Evolutionary conservation across 2,888 invertebrate species (phyloP), one percentile per base, ranked within the genome.

Genomic region (Drosophila borealis): DNA sequence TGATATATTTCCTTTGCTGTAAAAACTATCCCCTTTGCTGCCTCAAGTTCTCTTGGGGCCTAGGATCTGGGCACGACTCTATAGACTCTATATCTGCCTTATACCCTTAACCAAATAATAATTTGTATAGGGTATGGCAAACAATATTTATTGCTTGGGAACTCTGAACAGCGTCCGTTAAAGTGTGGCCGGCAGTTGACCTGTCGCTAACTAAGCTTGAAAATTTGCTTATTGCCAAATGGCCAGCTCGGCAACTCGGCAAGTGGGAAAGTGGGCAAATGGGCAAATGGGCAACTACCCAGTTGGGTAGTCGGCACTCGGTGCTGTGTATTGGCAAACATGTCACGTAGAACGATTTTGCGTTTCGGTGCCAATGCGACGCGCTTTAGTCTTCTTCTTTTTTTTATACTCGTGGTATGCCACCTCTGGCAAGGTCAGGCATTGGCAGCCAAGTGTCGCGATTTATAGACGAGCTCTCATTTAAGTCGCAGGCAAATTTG

Each of bases 381-480:
- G 77, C 55, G 77, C 61, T 68, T 70, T 78, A 17, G 17, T 17
- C 83, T 72, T 84, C 21, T 36, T 36, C n/a, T n/a, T 37, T n/a
- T 13, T 39, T 13, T 5, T 14, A 1, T 14, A 1, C 37, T 39
- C 72, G 48, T 62, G 66, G 57, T 65, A 56, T 54, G 78, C 88
- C 81, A 83, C 89, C 89, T 83, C 78, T 89, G 64, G 73, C 81
- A 83, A 83, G 89, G 83, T 83, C 89, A 68, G 64, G 44, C 53
- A 2, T 17, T 49, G 74, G 25, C 45, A 39, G 68, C 53, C 61
- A 61, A 71, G 62, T 65, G 78, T 60, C 69, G 74, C 56, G 78
- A 75, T 75, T 75, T 71, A 62, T 60, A 49, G 65, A 69, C 39
- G 74, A 48, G 69, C 61, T 62, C 62, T 36, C 53, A 63, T 36